Percentiles rank a stretch among this genome's conserved stretches.
Conservation (phyloP, 2,888 invertebrate genomes). For the Aelia acuminata region DNA sequence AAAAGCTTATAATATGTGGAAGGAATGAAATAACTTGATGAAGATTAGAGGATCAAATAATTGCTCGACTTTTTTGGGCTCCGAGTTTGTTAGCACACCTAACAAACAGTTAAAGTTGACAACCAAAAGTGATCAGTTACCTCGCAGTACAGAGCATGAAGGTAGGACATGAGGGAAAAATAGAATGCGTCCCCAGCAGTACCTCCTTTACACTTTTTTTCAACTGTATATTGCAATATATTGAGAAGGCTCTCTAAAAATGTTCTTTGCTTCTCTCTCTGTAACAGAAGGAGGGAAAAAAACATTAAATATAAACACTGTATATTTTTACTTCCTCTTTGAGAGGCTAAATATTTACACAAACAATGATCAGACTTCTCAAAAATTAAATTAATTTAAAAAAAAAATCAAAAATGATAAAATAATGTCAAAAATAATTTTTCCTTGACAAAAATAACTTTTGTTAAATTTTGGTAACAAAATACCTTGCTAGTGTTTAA, state of each 20-base stretch:
- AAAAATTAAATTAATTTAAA: too few species aligned
- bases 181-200: conserved; percentile 73
- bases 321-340: too few species aligned
- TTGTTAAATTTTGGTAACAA: too few species aligned
- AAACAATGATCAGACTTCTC: too few species aligned
- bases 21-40: neutral
- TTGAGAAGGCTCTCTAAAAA: conserved; percentile 91
- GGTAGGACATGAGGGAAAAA: conserved; percentile 88
- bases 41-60: neutral
- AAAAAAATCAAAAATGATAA: too few species aligned
- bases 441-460: too few species aligned
- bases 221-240: conserved; percentile 77
- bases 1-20: neutral
- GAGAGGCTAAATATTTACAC: too few species aligned
- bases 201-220: conserved; percentile 66
- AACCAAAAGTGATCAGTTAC: conserved; percentile 67
- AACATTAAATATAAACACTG: neutral
- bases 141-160: conserved; percentile 91
- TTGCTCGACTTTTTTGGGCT: neutral
- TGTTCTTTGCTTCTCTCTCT: conserved; percentile 87
- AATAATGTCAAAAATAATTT: too few species aligned
- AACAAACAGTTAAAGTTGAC: neutral
- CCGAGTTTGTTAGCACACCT: neutral
- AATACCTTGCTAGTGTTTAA: too few species aligned
- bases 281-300: conserved; percentile 63